Base-by-base conservation (phyloP, 2,113 vertebrate genomes). In the Heterocephalus glaber region DNA sequence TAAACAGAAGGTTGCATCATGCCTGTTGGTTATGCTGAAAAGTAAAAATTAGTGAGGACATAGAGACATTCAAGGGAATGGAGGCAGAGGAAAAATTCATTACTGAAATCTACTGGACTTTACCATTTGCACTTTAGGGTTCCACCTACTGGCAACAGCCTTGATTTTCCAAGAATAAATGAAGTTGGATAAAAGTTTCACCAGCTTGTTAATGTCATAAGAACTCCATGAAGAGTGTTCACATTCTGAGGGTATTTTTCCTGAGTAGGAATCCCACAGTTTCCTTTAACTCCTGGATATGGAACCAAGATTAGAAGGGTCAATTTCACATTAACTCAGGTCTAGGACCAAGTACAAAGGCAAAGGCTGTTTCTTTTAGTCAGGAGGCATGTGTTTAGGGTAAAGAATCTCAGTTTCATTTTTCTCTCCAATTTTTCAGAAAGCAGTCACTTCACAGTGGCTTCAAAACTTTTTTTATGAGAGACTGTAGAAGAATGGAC, bases 231-330 rank as follows among this genome's bases (percentile, higher is more conserved):
- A 81, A 9, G 68, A 58, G 2, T 44, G 81, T 19, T 96, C 72
- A 13, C 44, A 44, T 56, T 97, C 82, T 2, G 77, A 74, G 54
- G 96, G 9, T 7, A 33, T 80, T 70, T 97, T 95, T 96, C 74
- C 96, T 95, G 63, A 97, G 94, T 52, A 98, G 92, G 60, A 97
- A 97, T n/a, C 95, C 97, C 80, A 97, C 94, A 2, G 89, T 96
- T 38, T 95, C 97, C 91, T 94, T 97, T 66, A 98, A 28, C 26
- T 98, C 94, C 97, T 98, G 88, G 35, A 85, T 28, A 52, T 3
- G 22, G 84, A 86, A 56, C 22, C 83, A 44, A 93, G 79, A 63
- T 7, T 66, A 95, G 82, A 80, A 79, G 63, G 12, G 54, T 68
- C 38, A 82, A 22, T 52, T 41, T 81, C 13, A 38, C 19, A 8